phyloP scores from a whole-genome alignment of 1,140 invertebrate species.

The Panulirus ornatus region DNA sequence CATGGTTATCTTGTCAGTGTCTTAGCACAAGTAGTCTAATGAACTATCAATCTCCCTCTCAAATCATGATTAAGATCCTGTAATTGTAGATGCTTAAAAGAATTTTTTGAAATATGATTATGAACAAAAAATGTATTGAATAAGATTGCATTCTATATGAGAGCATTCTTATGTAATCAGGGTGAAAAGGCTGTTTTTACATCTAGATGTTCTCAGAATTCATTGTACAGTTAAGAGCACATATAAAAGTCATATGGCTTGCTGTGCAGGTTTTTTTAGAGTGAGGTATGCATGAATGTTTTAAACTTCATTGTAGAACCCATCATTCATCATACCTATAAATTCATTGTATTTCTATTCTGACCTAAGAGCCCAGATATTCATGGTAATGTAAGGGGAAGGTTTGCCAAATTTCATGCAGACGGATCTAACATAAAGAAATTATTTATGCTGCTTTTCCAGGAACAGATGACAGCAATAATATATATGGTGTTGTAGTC shows the following conservation, averaged over 20 bases:
- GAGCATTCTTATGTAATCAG: too few species aligned
- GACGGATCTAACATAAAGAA: slow-evolving; percentile 3
- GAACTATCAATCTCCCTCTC: slow-evolving; percentile 30
- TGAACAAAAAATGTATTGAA: too few species aligned
- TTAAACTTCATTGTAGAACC: slow-evolving; percentile 8
- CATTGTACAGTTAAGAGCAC: background rate
- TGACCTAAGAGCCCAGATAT: slow-evolving; percentile 23
- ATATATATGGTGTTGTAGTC: too few species aligned
- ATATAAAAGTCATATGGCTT: background rate
- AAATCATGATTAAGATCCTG: slow-evolving; percentile 31
- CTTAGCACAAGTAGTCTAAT: slow-evolving; percentile 24
- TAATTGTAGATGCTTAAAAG: slow-evolving; percentile 2
- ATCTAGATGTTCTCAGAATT: background rate
- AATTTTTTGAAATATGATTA: too few species aligned
- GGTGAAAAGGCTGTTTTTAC: background rate
- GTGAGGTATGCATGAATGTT: slow-evolving; percentile 51
- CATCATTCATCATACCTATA: slow-evolving; percentile 10
- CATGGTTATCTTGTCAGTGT: slow-evolving; percentile 14
- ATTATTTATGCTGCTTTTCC: too few species aligned
- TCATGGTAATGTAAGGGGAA: slow-evolving; percentile 16
- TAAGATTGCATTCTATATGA: too few species aligned
- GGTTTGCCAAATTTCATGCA: slow-evolving; percentile 48
- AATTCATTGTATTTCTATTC: slow-evolving; percentile 25
- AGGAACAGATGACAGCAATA: too few species aligned
- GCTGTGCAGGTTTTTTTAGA: slow-evolving; percentile 8